Percentiles rank a stretch among this genome's conserved stretches.
These are phyloP conservation scores for Mythimna albipuncta DNA, from an alignment of 2,888 invertebrate genomes.

Conservation along the genomic window DNA sequence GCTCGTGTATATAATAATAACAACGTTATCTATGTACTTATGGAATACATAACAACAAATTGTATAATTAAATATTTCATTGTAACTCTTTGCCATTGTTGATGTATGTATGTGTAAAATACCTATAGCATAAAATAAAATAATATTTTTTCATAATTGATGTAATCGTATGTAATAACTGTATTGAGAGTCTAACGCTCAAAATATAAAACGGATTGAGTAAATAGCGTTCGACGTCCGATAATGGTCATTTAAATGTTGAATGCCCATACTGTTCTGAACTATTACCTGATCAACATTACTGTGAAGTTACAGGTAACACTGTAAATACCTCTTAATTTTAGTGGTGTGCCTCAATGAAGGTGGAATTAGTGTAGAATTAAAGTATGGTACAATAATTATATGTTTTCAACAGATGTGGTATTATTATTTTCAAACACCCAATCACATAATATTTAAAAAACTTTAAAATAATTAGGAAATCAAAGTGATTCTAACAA, in stretches of 20 bases:
- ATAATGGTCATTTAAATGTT: constrained; percentile 41
- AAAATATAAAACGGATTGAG: constrained; percentile 47
- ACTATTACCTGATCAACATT: constrained; percentile 40
- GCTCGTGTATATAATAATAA: constrained; percentile 52
- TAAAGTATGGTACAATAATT: constrained; percentile 74
- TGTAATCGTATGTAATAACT: constrained; percentile 53
- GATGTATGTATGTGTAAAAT: constrained; percentile 52
- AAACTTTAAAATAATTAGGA: neutral
- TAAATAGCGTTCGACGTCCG: constrained; percentile 38
- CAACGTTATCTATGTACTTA: constrained; percentile 58
- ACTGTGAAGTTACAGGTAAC: constrained; percentile 56
- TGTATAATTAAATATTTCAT: constrained; percentile 44
- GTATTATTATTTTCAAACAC: constrained; percentile 43
- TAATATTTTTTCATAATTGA: constrained; percentile 64
- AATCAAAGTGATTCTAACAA: neutral
- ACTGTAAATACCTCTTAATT: constrained; percentile 62
- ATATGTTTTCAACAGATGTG: constrained; percentile 66
- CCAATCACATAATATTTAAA: neutral
- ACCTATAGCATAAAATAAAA: constrained; percentile 34
- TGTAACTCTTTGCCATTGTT: constrained; percentile 56
- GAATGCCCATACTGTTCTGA: constrained; percentile 47
- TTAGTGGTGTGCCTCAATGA: constrained; percentile 59
- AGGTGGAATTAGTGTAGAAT: constrained; percentile 65
- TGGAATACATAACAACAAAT: constrained; percentile 45
- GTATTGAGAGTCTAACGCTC: constrained; percentile 51